These are phyloP conservation scores for Pristionchus arcanus DNA, from an alignment of 2,888 invertebrate species.

Conservation along the genomic window DNA sequence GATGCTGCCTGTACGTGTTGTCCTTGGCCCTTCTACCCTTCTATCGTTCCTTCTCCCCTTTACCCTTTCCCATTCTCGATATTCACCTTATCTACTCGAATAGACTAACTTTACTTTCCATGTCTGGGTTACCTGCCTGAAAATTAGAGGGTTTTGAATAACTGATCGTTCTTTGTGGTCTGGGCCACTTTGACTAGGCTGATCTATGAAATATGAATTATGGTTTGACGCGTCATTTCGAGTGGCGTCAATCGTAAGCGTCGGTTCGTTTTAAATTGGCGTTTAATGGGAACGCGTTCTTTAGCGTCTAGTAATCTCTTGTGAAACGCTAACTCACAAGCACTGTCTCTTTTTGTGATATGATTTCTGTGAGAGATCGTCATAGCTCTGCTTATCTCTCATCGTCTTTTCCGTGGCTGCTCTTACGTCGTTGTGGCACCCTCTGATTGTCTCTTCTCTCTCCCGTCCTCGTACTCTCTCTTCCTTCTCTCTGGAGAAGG, in stretches of 20 bases:
- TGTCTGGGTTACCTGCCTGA: background rate
- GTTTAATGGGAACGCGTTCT: background rate
- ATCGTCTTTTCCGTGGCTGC: background rate
- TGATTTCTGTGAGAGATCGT: background rate
- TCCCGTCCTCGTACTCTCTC: background rate
- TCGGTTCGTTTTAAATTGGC: background rate
- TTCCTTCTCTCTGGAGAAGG: background rate
- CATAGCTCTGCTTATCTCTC: slow-evolving; percentile 29
- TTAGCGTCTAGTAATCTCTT: background rate
- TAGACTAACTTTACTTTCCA: background rate
- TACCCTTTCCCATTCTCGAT: background rate
- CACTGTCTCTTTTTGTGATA: background rate
- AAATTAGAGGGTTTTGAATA: background rate
- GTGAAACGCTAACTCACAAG: background rate
- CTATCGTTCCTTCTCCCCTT: slow-evolving; percentile 19
- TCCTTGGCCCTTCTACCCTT: slow-evolving; percentile 38
- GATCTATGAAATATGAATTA: slow-evolving; percentile 12
- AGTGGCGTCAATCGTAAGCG: background rate
- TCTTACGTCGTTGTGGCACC: slow-evolving; percentile 31
- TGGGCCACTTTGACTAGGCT: background rate
- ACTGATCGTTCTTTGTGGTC: slow-evolving; percentile 5
- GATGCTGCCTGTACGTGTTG: slow-evolving; percentile 51
- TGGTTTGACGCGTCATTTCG: background rate
- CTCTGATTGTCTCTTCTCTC: slow-evolving; percentile 6
- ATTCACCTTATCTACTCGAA: background rate